Evolutionary conservation across 2,797 vertebrate genomes (phyloP).

Genomic region (Kryptolebias ocellatus): DNA sequence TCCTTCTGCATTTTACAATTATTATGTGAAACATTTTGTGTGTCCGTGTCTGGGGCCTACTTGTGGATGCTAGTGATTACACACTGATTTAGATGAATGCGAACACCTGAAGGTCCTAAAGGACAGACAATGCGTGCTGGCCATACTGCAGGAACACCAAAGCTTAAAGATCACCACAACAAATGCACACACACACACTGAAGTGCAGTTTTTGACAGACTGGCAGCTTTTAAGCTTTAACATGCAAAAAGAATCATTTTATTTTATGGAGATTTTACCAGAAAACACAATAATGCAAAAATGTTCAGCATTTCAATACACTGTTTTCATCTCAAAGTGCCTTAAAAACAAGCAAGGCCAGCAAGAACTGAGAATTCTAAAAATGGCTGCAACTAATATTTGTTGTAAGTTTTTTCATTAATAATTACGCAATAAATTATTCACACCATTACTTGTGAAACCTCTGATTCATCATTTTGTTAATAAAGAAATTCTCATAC

Average conservation of each 20-base stretch:
- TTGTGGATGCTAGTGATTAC: constrained; percentile 1
- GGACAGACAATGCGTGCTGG: too few species aligned
- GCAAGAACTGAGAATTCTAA: too few species aligned
- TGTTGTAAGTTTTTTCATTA: neutral
- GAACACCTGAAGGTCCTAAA: neutral
- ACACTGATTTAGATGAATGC: neutral
- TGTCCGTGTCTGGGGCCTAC: constrained; percentile 15
- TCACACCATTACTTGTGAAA: neutral
- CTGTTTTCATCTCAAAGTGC: too few species aligned
- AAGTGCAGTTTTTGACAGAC: neutral
- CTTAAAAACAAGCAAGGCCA: too few species aligned
- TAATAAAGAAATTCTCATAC: neutral
- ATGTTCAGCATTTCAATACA: too few species aligned
- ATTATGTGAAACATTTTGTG: constrained; percentile 13
- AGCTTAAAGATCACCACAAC: too few species aligned
- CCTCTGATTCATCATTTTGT: neutral
- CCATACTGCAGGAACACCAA: too few species aligned
- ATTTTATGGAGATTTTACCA: too few species aligned
- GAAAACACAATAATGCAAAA: too few species aligned
- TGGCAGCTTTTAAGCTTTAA: neutral
- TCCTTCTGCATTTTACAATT: constrained; percentile 31
- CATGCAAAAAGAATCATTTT: too few species aligned
- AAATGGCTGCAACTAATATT: neutral
- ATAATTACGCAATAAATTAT: neutral
- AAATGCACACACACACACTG: too few species aligned